These are phyloP conservation scores for Epicampocera succincta DNA, from an alignment of 2,888 invertebrate species.

Conservation along the genomic window DNA sequence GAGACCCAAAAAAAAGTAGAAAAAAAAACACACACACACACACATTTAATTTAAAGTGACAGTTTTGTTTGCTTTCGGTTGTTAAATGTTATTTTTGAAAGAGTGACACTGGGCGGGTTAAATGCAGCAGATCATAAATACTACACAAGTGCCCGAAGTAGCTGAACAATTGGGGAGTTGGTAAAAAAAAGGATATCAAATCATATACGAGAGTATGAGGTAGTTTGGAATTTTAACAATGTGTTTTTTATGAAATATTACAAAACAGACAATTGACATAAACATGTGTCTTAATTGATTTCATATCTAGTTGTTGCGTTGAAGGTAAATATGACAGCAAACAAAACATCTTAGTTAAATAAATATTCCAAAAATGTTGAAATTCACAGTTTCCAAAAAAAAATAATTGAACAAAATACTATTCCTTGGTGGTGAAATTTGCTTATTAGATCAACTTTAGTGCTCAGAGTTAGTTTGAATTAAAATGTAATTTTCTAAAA, in stretches of 20 bases:
- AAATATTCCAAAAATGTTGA: constrained; percentile 5
- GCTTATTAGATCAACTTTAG: no score
- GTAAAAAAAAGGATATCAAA: no score
- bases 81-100: constrained; percentile 18
- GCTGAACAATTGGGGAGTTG: not conserved
- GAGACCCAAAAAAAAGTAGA: constrained; percentile 47
- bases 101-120: constrained; percentile 62
- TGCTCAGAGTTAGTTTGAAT: no score
- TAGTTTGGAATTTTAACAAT: constrained; percentile 53
- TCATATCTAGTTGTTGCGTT: constrained; percentile 39
- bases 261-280: constrained; percentile 50
- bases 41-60: constrained; percentile 58
- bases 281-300: constrained; percentile 63
- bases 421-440: no score
- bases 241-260: constrained; percentile 61
- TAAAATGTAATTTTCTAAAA: no score
- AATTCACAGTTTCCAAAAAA: not conserved
- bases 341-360: constrained; percentile 40
- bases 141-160: constrained; percentile 48
- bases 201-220: not conserved
- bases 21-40: constrained; percentile 18
- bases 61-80: constrained; percentile 15
- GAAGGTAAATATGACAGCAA: constrained; percentile 47
- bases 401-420: no score
- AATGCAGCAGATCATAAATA: constrained; percentile 77